phyloP scores from a whole-genome alignment of 2,797 vertebrate species.

The Anolis apletophallus region DNA sequence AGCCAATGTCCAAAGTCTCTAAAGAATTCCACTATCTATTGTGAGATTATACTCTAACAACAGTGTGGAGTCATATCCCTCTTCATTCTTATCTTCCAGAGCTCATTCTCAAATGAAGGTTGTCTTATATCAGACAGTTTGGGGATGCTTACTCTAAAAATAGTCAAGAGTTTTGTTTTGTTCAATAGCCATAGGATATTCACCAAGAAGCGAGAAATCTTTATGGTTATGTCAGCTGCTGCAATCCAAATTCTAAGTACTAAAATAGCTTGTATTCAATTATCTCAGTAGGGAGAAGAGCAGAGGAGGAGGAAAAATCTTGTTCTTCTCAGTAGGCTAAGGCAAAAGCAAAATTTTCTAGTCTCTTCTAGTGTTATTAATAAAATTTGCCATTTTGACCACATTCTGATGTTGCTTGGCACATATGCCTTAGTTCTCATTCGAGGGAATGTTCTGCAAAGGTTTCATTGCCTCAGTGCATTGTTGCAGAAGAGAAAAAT shows the following conservation, averaged over 20 bases:
- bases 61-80: not conserved
- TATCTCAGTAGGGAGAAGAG: too few relatives aligned
- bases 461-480: not conserved
- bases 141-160: too few relatives aligned
- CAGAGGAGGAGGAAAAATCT: not conserved
- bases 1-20: not conserved
- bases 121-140: not conserved
- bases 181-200: not conserved
- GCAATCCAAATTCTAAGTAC: too few relatives aligned
- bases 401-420: too few relatives aligned
- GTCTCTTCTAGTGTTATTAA: too few relatives aligned
- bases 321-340: not conserved
- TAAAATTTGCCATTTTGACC: too few relatives aligned
- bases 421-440: too few relatives aligned
- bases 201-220: too few relatives aligned
- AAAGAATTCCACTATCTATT: not conserved
- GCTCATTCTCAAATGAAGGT: not conserved
- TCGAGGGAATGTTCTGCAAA: not conserved
- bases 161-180: not conserved
- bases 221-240: too few relatives aligned
- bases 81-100: not conserved
- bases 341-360: too few relatives aligned
- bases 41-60: not conserved
- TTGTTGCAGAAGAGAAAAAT: not conserved
- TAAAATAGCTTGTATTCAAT: too few relatives aligned